A percentile compares a stretch with the other conserved stretches of the same genome.
These are phyloP conservation scores for Magallana ariakensis DNA, from an alignment of 1,140 invertebrate genomes.

Conservation along the genomic window DNA sequence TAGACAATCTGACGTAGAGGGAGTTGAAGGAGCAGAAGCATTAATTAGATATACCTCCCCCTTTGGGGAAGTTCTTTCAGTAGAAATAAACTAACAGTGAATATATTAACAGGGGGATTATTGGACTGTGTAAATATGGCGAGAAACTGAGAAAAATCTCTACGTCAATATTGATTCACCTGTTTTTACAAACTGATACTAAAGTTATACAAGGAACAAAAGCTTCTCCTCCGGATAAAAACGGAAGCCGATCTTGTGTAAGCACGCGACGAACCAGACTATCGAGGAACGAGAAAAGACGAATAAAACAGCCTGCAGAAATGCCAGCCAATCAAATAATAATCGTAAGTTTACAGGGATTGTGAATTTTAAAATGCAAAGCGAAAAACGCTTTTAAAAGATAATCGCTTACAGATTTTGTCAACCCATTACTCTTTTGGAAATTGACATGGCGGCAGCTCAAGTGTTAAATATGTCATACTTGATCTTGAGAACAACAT, in stretches of 20 bases:
- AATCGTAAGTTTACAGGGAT: conserved; percentile 34
- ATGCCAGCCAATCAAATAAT: background rate
- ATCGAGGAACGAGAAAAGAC: background rate
- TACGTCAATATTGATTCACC: conserved; percentile 23
- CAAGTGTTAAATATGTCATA: background rate
- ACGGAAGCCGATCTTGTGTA: conserved; percentile 37
- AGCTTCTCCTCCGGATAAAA: conserved; percentile 20
- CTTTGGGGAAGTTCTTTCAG: background rate
- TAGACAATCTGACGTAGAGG: conserved; percentile 19
- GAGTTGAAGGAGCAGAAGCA: background rate
- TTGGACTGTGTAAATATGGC: conserved; percentile 33
- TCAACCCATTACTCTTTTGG: background rate
- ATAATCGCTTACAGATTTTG: background rate
- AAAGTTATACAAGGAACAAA: conserved; percentile 36
- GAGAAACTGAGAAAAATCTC: conserved; percentile 34
- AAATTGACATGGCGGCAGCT: background rate
- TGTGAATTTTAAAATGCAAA: conserved; percentile 8
- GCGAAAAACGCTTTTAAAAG: conserved; percentile 20
- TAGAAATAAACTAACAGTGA: conserved; percentile 31
- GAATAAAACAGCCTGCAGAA: conserved; percentile 14
- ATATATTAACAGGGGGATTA: conserved; percentile 29
- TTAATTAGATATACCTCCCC: conserved; percentile 25
- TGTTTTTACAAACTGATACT: conserved; percentile 36
- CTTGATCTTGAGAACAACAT: conserved; percentile 19
- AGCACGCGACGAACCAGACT: conserved; percentile 20